Percentiles rank a stretch among this genome's conserved stretches.
phyloP scores from a whole-genome alignment of 2,797 vertebrate genomes.

The Martes flavigula region DNA sequence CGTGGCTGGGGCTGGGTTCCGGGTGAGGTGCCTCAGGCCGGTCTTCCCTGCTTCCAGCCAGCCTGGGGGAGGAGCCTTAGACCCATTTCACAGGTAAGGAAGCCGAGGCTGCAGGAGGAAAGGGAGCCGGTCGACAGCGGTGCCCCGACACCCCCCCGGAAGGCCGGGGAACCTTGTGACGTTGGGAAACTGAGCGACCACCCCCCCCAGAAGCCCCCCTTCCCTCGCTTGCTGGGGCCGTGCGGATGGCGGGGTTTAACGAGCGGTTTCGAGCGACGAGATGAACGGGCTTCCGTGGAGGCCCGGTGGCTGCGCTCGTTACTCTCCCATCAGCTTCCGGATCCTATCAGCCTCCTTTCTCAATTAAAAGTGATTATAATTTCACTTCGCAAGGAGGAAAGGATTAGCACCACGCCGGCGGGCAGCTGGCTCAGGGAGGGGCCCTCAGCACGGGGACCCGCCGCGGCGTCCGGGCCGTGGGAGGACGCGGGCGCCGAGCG shows the following conservation, averaged over 20 bases:
- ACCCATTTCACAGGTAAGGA: not conserved
- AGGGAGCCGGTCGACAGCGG: not conserved
- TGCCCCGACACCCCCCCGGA: rapidly evolving
- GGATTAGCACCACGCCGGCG: not conserved
- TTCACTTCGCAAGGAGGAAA: slow-evolving; percentile 71
- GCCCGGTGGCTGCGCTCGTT: slow-evolving; percentile 77
- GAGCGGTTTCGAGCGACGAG: slow-evolving; percentile 75
- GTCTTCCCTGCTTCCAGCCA: not conserved
- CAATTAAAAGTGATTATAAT: slow-evolving; percentile 80
- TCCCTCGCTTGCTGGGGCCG: not conserved
- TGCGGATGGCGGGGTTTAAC: not conserved
- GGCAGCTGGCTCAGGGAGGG: not conserved
- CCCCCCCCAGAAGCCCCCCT: not conserved
- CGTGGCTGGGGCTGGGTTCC: rapidly evolving
- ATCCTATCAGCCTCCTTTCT: slow-evolving; percentile 75
- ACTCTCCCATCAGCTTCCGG: slow-evolving; percentile 73
- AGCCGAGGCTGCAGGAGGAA: not conserved
- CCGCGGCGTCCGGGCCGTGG: not conserved
- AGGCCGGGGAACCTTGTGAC: not conserved
- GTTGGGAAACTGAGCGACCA: not conserved
- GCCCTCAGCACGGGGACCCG: rapidly evolving
- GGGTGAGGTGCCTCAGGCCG: not conserved
- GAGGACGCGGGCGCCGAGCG: not conserved
- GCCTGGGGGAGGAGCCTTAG: not conserved
- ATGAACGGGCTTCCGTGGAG: slow-evolving; percentile 77